Conservation (phyloP, 1,140 invertebrate species). For the Druon quercuslanigerum region DNA sequence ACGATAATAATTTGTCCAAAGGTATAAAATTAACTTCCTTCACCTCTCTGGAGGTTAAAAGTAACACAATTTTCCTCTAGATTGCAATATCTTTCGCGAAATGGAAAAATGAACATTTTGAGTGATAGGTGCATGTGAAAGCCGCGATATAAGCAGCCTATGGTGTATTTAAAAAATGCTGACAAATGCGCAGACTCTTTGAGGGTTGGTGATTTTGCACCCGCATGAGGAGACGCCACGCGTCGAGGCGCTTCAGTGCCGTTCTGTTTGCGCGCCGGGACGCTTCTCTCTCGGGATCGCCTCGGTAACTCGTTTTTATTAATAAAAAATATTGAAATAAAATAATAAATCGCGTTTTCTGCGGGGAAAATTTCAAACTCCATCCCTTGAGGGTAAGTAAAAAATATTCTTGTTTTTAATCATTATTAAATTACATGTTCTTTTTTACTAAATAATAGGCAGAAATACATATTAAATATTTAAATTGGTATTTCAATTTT, state of each 20-base stretch:
- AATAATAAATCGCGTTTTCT: neutral
- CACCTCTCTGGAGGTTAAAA: no score
- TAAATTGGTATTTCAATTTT: no score
- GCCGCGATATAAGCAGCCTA: neutral
- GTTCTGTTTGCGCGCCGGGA: slow-evolving; percentile 34
- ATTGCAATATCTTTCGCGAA: neutral
- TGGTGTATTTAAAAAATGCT: neutral
- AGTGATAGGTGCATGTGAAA: neutral
- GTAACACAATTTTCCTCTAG: no score
- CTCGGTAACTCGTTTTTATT: slow-evolving; percentile 8
- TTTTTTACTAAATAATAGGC: no score
- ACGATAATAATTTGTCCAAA: no score
- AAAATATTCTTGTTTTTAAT: no score
- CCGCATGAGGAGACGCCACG: slow-evolving; percentile 11
- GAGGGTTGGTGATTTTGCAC: neutral
- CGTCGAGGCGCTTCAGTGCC: slow-evolving; percentile 42
- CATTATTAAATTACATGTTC: no score
- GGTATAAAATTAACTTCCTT: no score
- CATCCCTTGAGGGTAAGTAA: neutral
- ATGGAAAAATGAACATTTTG: neutral
- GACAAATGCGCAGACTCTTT: slow-evolving; percentile 17
- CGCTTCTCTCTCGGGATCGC: slow-evolving; percentile 17
- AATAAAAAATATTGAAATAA: neutral
- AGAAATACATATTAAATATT: no score
- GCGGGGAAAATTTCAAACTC: neutral